A percentile compares a stretch with the other conserved stretches of the same genome.
Conservation (phyloP, 2,113 vertebrate species). For the Anthoscopus minutus region DNA sequence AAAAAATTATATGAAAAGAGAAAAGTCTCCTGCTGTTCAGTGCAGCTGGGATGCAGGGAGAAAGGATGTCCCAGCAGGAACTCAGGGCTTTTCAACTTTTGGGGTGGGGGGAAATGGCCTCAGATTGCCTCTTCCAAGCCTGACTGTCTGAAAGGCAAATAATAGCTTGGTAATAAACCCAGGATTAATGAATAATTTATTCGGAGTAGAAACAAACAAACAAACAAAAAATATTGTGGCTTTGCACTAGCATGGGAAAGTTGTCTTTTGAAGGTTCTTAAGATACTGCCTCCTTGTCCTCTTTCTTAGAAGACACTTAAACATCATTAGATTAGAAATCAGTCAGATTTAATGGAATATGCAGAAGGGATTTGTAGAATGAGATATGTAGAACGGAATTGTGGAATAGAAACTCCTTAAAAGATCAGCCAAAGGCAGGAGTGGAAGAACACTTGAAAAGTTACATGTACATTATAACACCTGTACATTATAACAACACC, state of each 20-base stretch:
- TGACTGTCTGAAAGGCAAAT: background rate
- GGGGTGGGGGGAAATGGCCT: background rate
- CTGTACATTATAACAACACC: background rate
- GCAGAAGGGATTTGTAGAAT: background rate
- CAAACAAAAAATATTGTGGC: background rate
- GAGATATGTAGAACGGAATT: no score
- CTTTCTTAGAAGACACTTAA: background rate
- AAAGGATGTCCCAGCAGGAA: background rate
- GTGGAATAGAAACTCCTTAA: background rate
- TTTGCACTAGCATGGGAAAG: fast-evolving
- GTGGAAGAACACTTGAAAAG: background rate
- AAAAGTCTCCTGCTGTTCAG: background rate
- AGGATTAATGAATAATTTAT: background rate
- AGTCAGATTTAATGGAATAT: background rate
- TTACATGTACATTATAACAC: background rate
- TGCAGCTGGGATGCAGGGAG: background rate
- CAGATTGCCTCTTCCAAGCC: background rate
- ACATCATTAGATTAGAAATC: background rate
- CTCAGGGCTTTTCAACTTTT: background rate
- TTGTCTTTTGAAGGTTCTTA: background rate
- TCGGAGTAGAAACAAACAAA: background rate
- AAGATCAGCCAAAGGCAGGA: background rate
- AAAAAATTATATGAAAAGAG: background rate
- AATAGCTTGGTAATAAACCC: background rate
- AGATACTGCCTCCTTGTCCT: fast-evolving